A percentile compares a stretch with the other conserved stretches of the same genome.
Evolutionary conservation across 2,888 invertebrate genomes (phyloP).

Genomic region (Cantharis lateralis): DNA sequence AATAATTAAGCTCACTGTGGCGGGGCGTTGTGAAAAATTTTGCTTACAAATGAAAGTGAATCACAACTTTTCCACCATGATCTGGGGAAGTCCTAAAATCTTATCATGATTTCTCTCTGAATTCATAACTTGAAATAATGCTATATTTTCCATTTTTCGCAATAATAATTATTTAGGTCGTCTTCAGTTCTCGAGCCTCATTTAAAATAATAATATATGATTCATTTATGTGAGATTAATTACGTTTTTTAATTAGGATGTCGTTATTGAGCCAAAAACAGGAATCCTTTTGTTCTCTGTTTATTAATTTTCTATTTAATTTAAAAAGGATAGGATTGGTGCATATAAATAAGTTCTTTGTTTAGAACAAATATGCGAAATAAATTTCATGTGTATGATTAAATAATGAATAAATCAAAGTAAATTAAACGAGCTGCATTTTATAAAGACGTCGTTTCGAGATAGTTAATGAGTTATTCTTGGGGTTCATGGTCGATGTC

Average conservation of each 20-base stretch:
- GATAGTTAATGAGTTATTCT: conserved; percentile 16
- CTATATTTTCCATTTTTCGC: background rate
- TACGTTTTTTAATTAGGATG: background rate
- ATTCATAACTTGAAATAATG: background rate
- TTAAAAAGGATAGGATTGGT: background rate
- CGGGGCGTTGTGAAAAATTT: too few species aligned
- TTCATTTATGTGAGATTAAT: background rate
- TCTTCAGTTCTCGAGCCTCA: background rate
- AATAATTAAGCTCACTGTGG: too few species aligned
- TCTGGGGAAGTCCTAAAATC: background rate
- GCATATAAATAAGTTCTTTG: background rate
- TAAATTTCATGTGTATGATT: background rate
- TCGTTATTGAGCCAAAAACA: background rate
- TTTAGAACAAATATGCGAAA: background rate
- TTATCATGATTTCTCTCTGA: too few species aligned
- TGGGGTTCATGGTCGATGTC: conserved; percentile 17
- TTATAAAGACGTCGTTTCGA: conserved; percentile 7
- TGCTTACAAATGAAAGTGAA: too few species aligned
- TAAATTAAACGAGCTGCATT: conserved; percentile 6
- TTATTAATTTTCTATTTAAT: background rate
- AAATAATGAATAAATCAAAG: background rate
- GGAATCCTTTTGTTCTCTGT: background rate
- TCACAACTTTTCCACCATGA: background rate
- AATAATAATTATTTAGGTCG: background rate
- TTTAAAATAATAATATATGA: background rate